Percentiles rank a stretch among this genome's conserved stretches.
These are phyloP conservation scores for Monodelphis domestica DNA, from an alignment of 2,797 vertebrate species.

Conservation along the genomic window DNA sequence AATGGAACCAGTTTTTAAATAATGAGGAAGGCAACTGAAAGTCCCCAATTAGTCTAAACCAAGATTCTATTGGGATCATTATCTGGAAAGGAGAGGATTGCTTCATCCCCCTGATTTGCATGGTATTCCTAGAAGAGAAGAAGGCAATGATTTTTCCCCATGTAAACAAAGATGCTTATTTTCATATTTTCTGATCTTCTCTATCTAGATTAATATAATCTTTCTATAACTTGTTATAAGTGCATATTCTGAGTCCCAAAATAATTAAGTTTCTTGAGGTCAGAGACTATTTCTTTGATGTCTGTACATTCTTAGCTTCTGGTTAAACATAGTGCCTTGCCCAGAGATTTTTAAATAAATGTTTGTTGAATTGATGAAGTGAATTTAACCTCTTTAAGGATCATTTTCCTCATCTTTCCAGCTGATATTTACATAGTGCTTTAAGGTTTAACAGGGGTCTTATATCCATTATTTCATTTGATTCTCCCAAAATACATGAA, in stretches of 20 bases:
- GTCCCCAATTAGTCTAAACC: neutral
- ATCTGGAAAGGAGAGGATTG: neutral
- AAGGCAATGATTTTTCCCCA: neutral
- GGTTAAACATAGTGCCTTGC: neutral
- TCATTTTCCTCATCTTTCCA: neutral
- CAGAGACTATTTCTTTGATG: neutral
- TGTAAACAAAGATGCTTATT: conserved; percentile 23
- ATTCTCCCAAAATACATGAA: neutral
- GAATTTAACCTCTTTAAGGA: neutral
- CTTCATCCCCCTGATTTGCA: neutral
- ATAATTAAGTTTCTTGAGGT: neutral
- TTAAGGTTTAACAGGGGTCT: neutral
- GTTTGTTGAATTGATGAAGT: neutral
- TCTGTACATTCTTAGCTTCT: neutral
- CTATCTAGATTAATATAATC: conserved; percentile 5
- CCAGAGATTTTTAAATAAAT: neutral
- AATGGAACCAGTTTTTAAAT: neutral
- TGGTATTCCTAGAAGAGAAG: neutral
- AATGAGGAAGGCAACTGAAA: conserved; percentile 39
- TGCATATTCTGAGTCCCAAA: neutral
- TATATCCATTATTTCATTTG: too few species aligned
- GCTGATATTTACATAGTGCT: neutral
- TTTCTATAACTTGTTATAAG: neutral
- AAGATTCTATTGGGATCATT: neutral
- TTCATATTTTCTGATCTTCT: neutral